phyloP scores from a whole-genome alignment of 2,888 invertebrate species.

The Flexamia atlantica region DNA sequence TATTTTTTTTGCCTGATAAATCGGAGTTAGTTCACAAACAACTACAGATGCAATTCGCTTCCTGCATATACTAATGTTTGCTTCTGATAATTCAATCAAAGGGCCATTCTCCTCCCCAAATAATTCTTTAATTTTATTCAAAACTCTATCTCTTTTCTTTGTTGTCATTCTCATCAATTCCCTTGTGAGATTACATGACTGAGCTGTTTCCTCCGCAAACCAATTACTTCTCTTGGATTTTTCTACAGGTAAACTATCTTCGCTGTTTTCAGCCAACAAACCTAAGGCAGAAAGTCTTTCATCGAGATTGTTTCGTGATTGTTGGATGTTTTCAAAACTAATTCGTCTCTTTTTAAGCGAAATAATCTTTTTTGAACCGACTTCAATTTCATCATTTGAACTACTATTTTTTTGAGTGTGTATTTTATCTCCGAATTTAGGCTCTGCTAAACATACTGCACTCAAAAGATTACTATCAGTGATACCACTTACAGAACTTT shows the following conservation, averaged over 20 bases:
- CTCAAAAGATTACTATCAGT: conserved; percentile 6
- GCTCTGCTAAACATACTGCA: background rate
- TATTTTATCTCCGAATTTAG: background rate
- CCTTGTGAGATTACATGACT: conserved; percentile 67
- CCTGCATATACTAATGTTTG: conserved; percentile 66
- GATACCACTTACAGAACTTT: background rate
- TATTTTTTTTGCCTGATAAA: conserved; percentile 68
- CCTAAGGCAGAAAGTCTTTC: conserved; percentile 58
- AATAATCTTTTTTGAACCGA: background rate
- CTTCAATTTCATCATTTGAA: conserved; percentile 18
- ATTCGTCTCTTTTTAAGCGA: conserved; percentile 49
- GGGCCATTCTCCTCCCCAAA: conserved; percentile 65
- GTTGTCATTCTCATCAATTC: conserved; percentile 65
- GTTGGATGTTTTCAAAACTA: background rate
- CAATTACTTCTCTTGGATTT: conserved; percentile 61
- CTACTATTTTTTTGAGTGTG: background rate
- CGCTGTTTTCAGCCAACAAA: conserved; percentile 57
- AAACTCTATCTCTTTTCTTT: conserved; percentile 63
- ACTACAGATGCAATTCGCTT: conserved; percentile 69
- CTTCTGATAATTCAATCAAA: conserved; percentile 62
- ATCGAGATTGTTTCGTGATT: conserved; percentile 16
- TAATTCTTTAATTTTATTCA: conserved; percentile 66
- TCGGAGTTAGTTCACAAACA: conserved; percentile 69
- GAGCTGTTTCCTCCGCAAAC: conserved; percentile 67
- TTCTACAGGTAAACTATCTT: background rate